Evolutionary conservation across 2,797 vertebrate genomes (phyloP), one percentile per base, ranked within the genome.

Genomic region (Iguana delicatissima): DNA sequence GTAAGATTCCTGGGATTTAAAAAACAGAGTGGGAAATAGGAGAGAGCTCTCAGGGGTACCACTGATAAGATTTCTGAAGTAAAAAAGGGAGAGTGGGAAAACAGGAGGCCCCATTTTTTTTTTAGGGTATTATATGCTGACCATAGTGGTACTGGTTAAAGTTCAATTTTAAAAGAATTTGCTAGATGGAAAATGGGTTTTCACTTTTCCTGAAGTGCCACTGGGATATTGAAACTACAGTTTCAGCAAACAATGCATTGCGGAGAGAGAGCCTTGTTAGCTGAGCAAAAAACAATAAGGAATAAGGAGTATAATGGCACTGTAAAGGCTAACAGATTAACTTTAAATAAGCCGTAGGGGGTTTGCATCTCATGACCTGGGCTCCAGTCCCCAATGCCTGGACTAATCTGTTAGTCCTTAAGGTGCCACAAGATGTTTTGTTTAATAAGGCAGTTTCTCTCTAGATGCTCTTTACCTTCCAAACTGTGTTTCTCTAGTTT

Each of bases 401-500:
- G 16, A 42, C 62, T 26, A 42, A 64, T 67, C 59, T 84, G 57
- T 29, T 80, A 18, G 67, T 2, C 12, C 42, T 84, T 18, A 81
- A 10, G 24, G 26, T 1, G 18, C 10, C 18, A 12, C 29, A 46
- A 62, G 38, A 32, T 10, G 6, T 76, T 76, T 86, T 32, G 35
- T 59, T 35, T 2, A 32, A 29, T 86, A 14, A 55, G 26, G 16
- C 4, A 29, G 69, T 80, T 80, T 67, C 57, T 57, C 35, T 86
- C 77, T 73, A 35, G 55, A 64, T 26, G 55, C 6, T 50, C 8
- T 52, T 74, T 81, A 72, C 32, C 38, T 86, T 46, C 18, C 38
- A 86, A 74, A 74, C 52, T 90, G 50, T 35, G 69, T 62, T 82
- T 50, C n/a, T 86, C 77, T n/a, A 50, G 46, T 50, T 72, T 82